phyloP scores from a whole-genome alignment of 2,888 invertebrate genomes.

The Heteropelma amictum region DNA sequence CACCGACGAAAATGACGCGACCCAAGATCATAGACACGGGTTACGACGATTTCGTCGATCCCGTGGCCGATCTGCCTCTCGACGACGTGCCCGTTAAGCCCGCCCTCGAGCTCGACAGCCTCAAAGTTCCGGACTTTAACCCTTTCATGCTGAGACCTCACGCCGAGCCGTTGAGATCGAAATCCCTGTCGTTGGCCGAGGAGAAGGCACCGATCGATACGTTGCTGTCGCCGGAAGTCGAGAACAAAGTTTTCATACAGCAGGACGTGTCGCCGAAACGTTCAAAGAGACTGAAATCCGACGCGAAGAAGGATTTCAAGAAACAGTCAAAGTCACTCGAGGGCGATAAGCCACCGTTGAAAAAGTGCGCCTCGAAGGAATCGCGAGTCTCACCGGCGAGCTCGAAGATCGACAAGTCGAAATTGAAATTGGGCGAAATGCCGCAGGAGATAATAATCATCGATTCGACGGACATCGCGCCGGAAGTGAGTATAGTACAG shows the following conservation, averaged over 20 bases:
- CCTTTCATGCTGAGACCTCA: slow-evolving; percentile 74
- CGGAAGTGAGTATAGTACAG: slow-evolving; percentile 75
- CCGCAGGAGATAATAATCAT: slow-evolving; percentile 77
- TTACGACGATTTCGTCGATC: slow-evolving; percentile 76
- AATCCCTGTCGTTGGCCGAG: slow-evolving; percentile 75
- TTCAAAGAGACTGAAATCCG: slow-evolving; percentile 68
- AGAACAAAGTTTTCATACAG: slow-evolving; percentile 73
- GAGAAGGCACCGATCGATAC: slow-evolving; percentile 76
- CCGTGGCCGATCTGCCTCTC: slow-evolving; percentile 74
- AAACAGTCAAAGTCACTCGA: slow-evolving; percentile 76
- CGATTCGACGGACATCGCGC: slow-evolving; percentile 73
- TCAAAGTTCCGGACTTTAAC: slow-evolving; percentile 76
- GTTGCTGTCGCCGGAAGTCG: slow-evolving; percentile 73
- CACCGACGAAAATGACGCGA: slow-evolving; percentile 66
- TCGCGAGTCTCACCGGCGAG: slow-evolving; percentile 67
- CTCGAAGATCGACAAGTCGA: slow-evolving; percentile 75
- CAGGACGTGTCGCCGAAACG: slow-evolving; percentile 75
- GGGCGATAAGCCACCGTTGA: slow-evolving; percentile 74
- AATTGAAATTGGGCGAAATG: slow-evolving; percentile 75
- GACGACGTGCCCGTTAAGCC: slow-evolving; percentile 76
- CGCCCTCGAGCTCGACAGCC: slow-evolving; percentile 72
- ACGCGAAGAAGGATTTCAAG: slow-evolving; percentile 74
- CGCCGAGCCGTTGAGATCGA: slow-evolving; percentile 74
- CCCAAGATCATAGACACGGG: slow-evolving; percentile 76
- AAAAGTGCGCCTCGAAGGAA: slow-evolving; percentile 72